These are phyloP conservation scores for Propithecus perrieri DNA, from an alignment of 2,797 vertebrate species.

Conservation along the genomic window DNA sequence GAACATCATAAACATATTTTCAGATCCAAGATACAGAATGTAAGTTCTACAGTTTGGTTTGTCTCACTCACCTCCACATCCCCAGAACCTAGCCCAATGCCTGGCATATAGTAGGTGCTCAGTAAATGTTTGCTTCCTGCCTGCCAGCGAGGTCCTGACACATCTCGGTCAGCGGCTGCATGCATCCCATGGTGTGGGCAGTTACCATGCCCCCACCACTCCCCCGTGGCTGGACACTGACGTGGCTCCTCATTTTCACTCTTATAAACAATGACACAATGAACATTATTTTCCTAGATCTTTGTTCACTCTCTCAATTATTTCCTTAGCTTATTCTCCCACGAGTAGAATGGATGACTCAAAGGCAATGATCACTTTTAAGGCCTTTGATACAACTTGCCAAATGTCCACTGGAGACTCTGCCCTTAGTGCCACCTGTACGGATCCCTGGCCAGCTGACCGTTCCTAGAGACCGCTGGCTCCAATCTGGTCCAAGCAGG, in stretches of 20 bases:
- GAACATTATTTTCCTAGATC: background rate
- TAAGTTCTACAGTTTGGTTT: background rate
- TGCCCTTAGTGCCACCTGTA: background rate
- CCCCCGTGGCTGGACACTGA: background rate
- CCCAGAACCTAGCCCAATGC: background rate
- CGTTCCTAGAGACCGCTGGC: background rate
- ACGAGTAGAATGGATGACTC: background rate
- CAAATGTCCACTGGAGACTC: background rate
- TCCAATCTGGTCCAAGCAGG: background rate
- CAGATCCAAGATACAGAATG: background rate
- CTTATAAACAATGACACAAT: background rate
- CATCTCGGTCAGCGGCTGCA: accelerated
- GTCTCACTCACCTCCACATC: accelerated
- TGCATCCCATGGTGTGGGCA: accelerated
- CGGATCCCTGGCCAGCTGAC: background rate
- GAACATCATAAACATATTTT: background rate
- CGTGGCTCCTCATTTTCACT: background rate
- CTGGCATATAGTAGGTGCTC: background rate
- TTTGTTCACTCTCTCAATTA: background rate
- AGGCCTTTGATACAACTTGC: background rate
- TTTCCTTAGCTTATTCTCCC: background rate
- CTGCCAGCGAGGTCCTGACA: background rate
- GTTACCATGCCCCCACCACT: accelerated
- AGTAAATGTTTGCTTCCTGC: background rate
- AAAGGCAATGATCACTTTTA: background rate